Evolutionary conservation across 2,797 vertebrate genomes (phyloP).

Genomic region (Leuciscus waleckii): DNA sequence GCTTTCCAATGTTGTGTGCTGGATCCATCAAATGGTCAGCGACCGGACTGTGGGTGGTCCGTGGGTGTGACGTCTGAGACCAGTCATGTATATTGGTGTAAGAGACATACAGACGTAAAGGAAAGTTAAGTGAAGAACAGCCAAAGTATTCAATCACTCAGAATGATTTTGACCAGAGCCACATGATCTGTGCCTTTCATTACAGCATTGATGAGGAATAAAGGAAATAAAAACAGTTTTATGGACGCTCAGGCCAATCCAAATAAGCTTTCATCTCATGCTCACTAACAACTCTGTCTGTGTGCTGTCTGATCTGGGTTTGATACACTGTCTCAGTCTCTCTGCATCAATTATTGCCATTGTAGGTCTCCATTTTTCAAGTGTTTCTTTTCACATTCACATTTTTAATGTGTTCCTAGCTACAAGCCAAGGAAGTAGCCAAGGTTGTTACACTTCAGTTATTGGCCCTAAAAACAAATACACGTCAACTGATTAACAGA

Average conservation of each 20-base stretch:
- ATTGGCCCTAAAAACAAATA: slow-evolving; percentile 70
- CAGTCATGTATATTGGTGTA: slow-evolving; percentile 15
- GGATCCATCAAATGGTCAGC: slow-evolving; percentile 57
- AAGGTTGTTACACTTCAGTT: slow-evolving; percentile 69
- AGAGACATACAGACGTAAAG: slow-evolving; percentile 53
- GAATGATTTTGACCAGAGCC: slow-evolving; percentile 70
- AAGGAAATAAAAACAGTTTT: slow-evolving; percentile 63
- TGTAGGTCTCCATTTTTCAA: slow-evolving; percentile 66
- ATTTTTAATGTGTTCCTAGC: slow-evolving; percentile 73
- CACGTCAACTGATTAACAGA: slow-evolving; percentile 65
- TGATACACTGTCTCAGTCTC: slow-evolving; percentile 64
- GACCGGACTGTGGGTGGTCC: slow-evolving; percentile 59
- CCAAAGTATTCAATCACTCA: slow-evolving; percentile 43
- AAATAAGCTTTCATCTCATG: slow-evolving; percentile 69
- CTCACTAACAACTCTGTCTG: slow-evolving; percentile 55
- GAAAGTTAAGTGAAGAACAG: slow-evolving; percentile 22
- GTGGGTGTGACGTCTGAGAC: not conserved
- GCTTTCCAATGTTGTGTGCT: slow-evolving; percentile 11
- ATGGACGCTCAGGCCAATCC: slow-evolving; percentile 62
- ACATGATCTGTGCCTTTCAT: slow-evolving; percentile 70
- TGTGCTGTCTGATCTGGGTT: slow-evolving; percentile 70
- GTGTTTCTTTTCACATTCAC: slow-evolving; percentile 53
- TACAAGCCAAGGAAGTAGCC: slow-evolving; percentile 75
- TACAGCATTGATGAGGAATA: slow-evolving; percentile 66
- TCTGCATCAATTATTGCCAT: slow-evolving; percentile 70